These are phyloP conservation scores for Acanthornis magna DNA, from an alignment of 2,797 vertebrate species.

Conservation along the genomic window DNA sequence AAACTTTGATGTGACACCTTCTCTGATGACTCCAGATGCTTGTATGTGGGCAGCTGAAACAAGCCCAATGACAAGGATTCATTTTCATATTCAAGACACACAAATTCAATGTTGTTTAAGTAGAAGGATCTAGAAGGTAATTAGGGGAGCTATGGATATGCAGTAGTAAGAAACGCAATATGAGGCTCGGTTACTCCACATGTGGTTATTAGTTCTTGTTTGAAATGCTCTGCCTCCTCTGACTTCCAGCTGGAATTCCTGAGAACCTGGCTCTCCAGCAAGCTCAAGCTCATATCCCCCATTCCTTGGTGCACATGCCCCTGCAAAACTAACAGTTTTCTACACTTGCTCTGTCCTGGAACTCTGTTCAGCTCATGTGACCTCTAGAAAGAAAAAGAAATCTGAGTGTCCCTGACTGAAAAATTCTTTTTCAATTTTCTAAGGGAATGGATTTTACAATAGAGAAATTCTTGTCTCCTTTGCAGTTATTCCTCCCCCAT, in stretches of 20 bases:
- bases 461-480: neutral
- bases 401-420: neutral
- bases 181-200: accelerated
- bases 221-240: neutral
- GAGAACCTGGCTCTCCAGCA: neutral
- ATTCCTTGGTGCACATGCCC: neutral
- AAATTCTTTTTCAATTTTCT: neutral
- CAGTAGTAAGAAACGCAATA: neutral
- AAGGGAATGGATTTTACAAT: neutral
- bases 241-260: neutral
- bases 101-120: neutral
- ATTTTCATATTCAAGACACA: neutral
- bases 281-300: neutral
- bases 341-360: neutral
- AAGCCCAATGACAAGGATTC: neutral
- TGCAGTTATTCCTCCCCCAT: neutral
- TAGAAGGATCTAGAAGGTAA: neutral
- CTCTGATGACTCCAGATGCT: neutral
- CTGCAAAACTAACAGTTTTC: neutral
- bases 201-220: neutral
- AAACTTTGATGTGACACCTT: neutral
- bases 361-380: neutral
- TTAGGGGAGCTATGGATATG: neutral
- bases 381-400: neutral
- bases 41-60: neutral